Conservation (phyloP, 2,113 vertebrate species). For the Charadrius vociferus region DNA sequence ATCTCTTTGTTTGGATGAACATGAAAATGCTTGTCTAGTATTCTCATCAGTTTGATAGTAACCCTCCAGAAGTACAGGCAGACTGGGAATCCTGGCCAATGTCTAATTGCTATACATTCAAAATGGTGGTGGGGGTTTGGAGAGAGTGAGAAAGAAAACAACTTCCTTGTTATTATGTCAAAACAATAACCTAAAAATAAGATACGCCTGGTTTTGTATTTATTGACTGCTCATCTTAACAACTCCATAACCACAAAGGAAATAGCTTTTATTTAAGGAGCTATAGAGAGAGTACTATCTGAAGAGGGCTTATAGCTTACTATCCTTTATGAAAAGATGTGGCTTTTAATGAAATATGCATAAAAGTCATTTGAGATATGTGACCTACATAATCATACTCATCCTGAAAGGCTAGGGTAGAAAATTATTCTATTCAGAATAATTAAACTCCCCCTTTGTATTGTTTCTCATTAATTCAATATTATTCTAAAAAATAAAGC, state of each 20-base stretch:
- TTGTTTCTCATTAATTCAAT: slow-evolving; percentile 65
- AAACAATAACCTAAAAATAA: slow-evolving; percentile 19
- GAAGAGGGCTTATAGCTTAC: neutral
- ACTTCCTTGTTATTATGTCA: neutral
- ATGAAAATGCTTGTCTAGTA: neutral
- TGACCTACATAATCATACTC: slow-evolving; percentile 47
- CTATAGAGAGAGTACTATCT: neutral
- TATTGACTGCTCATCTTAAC: slow-evolving; percentile 14
- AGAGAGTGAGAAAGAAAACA: neutral
- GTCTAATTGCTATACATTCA: neutral
- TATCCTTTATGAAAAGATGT: slow-evolving; percentile 7
- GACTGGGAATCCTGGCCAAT: neutral
- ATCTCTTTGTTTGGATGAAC: neutral
- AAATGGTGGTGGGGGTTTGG: neutral
- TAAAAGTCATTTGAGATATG: slow-evolving; percentile 43
- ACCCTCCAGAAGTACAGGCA: neutral
- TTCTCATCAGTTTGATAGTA: neutral
- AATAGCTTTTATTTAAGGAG: slow-evolving; percentile 24
- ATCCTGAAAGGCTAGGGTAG: slow-evolving; percentile 1
- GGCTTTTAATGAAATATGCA: slow-evolving; percentile 55
- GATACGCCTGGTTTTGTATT: slow-evolving; percentile 6
- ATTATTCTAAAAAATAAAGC: slow-evolving; percentile 61
- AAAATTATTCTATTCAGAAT: slow-evolving; percentile 16
- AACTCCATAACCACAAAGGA: slow-evolving; percentile 36
- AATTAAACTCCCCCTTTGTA: slow-evolving; percentile 42